A percentile compares a stretch with the other conserved stretches of the same genome.
These are phyloP conservation scores for Sisyra terminalis DNA, from an alignment of 2,888 invertebrate species.

Conservation along the genomic window DNA sequence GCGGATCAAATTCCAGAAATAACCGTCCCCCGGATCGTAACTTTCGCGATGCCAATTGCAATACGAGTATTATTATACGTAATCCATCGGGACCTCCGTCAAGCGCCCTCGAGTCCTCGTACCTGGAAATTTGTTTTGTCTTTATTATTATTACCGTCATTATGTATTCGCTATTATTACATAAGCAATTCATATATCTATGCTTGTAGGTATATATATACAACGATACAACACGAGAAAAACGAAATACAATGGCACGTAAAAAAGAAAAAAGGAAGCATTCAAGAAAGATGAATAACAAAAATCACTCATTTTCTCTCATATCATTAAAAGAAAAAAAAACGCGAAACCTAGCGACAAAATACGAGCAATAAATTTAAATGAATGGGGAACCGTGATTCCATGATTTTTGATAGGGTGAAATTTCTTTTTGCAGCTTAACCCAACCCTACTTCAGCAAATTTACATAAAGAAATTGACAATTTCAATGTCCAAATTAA, in stretches of 20 bases:
- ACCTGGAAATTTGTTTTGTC: constrained; percentile 26
- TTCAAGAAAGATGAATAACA: no score
- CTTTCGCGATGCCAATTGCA: constrained; percentile 30
- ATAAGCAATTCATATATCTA: not conserved
- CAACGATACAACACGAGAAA: not conserved
- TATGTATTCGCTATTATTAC: not conserved
- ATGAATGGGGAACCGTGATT: no score
- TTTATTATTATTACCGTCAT: constrained; percentile 3
- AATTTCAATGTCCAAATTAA: not conserved
- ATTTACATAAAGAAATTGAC: not conserved
- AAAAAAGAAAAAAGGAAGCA: not conserved
- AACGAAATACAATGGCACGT: not conserved
- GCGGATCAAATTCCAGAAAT: constrained; percentile 38
- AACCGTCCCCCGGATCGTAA: constrained; percentile 31
- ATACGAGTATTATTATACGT: constrained; percentile 35
- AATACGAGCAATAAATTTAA: no score
- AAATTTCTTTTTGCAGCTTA: no score
- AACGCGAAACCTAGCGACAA: no score
- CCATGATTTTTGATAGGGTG: no score
- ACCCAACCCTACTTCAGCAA: no score
- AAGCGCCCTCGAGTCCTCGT: constrained; percentile 44
- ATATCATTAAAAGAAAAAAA: no score
- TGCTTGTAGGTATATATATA: no score
- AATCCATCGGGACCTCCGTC: constrained; percentile 49
- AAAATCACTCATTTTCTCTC: no score